Base-by-base conservation (phyloP, 2,797 vertebrate species). In the Paramormyrops hopkinsi region DNA sequence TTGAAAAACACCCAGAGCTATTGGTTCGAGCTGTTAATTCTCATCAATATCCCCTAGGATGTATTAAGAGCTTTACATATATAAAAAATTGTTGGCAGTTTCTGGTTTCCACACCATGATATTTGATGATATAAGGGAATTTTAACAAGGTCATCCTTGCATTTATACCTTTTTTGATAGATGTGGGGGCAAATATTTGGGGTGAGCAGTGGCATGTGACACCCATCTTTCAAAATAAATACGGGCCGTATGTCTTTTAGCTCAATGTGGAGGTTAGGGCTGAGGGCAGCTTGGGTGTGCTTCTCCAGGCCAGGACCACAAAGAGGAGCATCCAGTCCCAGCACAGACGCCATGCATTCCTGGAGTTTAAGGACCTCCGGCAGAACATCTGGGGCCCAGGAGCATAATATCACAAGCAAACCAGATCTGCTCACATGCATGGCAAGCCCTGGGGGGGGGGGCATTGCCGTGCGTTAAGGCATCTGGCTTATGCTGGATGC, bases 41-140 rank as follows among this genome's bases (percentile, higher is more conserved):
- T 87, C 54, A 88, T 88, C 88, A 79, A 41, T 88, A 89, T 89
- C 59, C 46, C 87, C 59, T 41, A 88, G 50, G 54, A 88, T 84
- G 86, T 29, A 51, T 89, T 91, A 90, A 79, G 88, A 53, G 73
- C 88, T 87, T 89, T 76, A 88, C 50, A 82, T 62, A 41, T 41
- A 56, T 87, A 25, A 37, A n/a, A 56, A 17, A 54, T 17, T 54
- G 25, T 12, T 85, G 50, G 3, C 33, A 76, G 33, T 22, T 12
- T 7, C 46, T 85, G 79, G 44, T 85, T 85, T 51, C 46, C 22
- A 22, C 48, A 85, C 82, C 46, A 12, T 85, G 44, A 25, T 51
- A 25, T 51, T 85, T 48, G 44, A 50, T 4, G n/a, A 85, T 25
- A 85, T 51, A 48, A 11, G 19, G 82, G 82, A 25, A 29, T 25